Percentiles rank a stretch among this genome's conserved stretches.
phyloP scores from a whole-genome alignment of 2,888 invertebrate species.

The Heliconius erato region DNA sequence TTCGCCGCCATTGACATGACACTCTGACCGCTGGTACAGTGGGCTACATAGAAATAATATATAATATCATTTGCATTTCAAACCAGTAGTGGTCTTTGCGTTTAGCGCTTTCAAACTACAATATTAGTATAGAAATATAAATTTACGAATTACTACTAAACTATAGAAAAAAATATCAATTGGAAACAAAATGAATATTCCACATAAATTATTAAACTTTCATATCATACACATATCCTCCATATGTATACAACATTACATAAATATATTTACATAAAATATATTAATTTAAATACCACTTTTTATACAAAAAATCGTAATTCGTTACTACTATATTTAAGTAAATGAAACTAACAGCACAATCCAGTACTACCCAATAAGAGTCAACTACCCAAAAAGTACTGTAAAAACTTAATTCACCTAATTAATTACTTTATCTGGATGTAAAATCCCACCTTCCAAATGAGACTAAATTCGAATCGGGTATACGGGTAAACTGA shows the following conservation, averaged over 20 bases:
- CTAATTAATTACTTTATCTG: conserved; percentile 22
- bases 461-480: conserved; percentile 19
- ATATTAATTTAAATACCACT: no score
- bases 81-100: no score
- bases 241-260: background rate
- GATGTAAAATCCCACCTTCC: conserved; percentile 25
- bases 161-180: background rate
- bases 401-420: background rate
- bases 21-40: no score
- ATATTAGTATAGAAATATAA: no score
- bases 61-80: no score
- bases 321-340: background rate
- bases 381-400: background rate
- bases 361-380: background rate
- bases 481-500: conserved; percentile 37
- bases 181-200: background rate
- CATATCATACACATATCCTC: background rate
- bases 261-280: no score
- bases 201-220: background rate
- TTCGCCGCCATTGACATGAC: background rate
- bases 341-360: background rate
- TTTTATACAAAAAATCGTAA: background rate
- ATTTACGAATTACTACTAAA: background rate
- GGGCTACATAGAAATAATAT: no score
- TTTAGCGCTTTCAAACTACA: no score